phyloP scores from a whole-genome alignment of 2,113 vertebrate genomes.

The Copsychus sechellarum region DNA sequence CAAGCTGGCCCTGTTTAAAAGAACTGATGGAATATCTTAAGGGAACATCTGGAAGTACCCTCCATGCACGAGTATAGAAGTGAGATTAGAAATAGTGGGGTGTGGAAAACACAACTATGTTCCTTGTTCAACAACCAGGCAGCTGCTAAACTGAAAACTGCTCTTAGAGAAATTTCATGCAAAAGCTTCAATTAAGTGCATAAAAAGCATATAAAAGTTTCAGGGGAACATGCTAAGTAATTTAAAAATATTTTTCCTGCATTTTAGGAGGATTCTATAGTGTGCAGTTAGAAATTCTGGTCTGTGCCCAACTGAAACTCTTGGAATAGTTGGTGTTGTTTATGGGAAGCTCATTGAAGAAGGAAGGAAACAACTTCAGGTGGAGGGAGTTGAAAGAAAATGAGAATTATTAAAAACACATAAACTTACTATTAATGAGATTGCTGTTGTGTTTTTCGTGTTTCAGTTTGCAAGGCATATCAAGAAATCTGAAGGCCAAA shows the following conservation, averaged over 20 bases:
- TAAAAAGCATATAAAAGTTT: neutral
- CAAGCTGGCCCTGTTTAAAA: neutral
- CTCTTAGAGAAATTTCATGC: neutral
- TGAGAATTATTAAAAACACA: neutral
- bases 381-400: neutral
- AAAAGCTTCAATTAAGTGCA: neutral
- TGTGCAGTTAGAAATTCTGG: neutral
- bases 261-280: neutral
- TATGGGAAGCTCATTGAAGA: neutral
- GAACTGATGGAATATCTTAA: neutral
- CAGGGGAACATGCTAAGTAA: neutral
- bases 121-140: neutral
- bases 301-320: neutral
- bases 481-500: conserved; percentile 98
- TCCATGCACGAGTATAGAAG: rapidly evolving
- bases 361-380: neutral
- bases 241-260: neutral
- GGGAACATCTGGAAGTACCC: neutral
- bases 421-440: neutral
- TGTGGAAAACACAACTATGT: rapidly evolving
- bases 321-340: neutral
- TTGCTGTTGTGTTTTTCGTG: neutral
- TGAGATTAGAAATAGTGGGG: neutral
- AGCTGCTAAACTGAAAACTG: neutral
- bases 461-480: conserved; percentile 96